These are phyloP conservation scores for Poecilia gillii DNA, from an alignment of 2,797 vertebrate genomes.

Conservation along the genomic window DNA sequence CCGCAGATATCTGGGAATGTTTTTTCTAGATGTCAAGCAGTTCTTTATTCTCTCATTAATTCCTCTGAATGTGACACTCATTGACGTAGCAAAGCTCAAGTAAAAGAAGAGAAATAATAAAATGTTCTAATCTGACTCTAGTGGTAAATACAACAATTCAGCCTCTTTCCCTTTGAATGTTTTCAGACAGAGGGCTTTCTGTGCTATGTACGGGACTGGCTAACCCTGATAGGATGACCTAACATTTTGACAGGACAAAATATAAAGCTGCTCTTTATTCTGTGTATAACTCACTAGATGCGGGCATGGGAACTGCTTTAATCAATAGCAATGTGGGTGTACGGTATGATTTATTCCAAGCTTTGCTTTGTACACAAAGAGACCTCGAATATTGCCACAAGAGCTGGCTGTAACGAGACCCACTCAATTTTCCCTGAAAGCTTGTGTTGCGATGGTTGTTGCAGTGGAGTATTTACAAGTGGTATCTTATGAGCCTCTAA, in stretches of 20 bases:
- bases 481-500: conserved; percentile 96
- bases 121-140: conserved; percentile 44
- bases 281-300: conserved; percentile 93
- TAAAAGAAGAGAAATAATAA: conserved; percentile 37
- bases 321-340: conserved; percentile 93
- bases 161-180: conserved; percentile 51
- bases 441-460: conserved; percentile 91
- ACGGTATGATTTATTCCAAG: conserved; percentile 94
- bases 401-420: conserved; percentile 90
- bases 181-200: conserved; percentile 73
- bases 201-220: conserved; percentile 78
- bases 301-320: conserved; percentile 94
- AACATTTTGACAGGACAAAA: conserved; percentile 98
- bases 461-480: conserved; percentile 92
- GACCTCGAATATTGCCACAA: conserved; percentile 90
- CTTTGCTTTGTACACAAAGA: conserved; percentile 95
- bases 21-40: background rate
- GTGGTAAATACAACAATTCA: conserved; percentile 55
- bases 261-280: conserved; percentile 98
- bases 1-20: background rate
- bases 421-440: conserved; percentile 93
- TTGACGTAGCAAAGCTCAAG: conserved; percentile 15
- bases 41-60: background rate
- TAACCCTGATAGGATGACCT: conserved; percentile 92
- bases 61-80: conserved; percentile 3